A percentile compares a stretch with the other conserved stretches of the same genome.
Evolutionary conservation across 2,888 invertebrate genomes (phyloP).

Genomic region (Ashinkailepas kermadecensis): DNA sequence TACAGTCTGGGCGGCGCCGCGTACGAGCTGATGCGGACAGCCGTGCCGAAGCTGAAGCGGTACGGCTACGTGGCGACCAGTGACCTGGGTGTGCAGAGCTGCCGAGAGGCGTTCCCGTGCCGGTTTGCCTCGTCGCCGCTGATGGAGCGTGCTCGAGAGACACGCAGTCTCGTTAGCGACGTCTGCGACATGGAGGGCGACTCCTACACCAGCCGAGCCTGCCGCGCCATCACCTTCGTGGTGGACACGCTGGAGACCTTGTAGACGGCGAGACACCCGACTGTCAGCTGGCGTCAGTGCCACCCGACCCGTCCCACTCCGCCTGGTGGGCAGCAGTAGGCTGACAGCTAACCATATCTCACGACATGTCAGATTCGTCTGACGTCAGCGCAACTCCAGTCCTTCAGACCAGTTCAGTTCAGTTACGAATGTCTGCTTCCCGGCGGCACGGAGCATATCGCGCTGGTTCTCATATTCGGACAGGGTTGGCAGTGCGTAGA

Average conservation of each 20-base stretch:
- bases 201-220: neutral
- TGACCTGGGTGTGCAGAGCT: neutral
- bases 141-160: constrained; percentile 16
- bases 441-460: too few species aligned
- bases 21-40: constrained; percentile 6
- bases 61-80: constrained; percentile 17
- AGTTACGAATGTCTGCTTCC: too few species aligned
- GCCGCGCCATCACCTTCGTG: constrained; percentile 5
- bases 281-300: too few species aligned
- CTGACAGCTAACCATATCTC: too few species aligned
- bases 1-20: neutral
- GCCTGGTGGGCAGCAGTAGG: too few species aligned
- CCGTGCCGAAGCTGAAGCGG: constrained; percentile 12
- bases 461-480: too few species aligned
- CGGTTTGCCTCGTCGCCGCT: constrained; percentile 6
- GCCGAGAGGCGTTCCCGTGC: constrained; percentile 1
- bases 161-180: neutral
- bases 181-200: constrained; percentile 16
- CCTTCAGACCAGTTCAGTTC: too few species aligned
- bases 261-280: neutral
- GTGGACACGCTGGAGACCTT: constrained; percentile 20
- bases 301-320: too few species aligned
- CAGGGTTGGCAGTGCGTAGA: too few species aligned
- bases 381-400: too few species aligned
- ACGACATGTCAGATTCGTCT: too few species aligned